Conservation (phyloP, 2,888 invertebrate species). For the Petrolisthes cinctipes region DNA sequence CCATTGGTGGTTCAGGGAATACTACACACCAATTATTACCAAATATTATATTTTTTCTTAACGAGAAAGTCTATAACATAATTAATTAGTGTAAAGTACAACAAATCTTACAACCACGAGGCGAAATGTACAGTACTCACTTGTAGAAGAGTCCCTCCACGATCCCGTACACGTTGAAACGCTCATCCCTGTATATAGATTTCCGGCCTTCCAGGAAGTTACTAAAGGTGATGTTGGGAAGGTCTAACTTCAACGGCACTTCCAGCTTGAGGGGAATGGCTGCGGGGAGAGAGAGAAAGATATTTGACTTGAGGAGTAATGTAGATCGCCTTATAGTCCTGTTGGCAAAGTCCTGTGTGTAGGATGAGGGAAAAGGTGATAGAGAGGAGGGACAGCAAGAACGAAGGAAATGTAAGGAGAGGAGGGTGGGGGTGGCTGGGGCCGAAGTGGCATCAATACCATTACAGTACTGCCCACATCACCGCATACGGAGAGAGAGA, state of each 20-base stretch:
- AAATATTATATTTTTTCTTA: too few relatives aligned
- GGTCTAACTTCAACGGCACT: conserved; percentile 41
- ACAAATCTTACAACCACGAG: too few relatives aligned
- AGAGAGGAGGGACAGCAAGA: too few relatives aligned
- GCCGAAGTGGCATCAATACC: too few relatives aligned
- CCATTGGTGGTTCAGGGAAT: too few relatives aligned
- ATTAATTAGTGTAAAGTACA: too few relatives aligned
- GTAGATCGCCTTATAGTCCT: not conserved
- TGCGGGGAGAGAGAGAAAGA: not conserved
- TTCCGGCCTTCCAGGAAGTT: not conserved
- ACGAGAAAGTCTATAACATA: too few relatives aligned
- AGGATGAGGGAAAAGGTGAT: not conserved
- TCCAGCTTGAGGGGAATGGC: conserved; percentile 49
- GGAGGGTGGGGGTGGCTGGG: not conserved
- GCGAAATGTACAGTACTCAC: conserved; percentile 10
- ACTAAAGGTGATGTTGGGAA: conserved; percentile 41
- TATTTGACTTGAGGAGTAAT: not conserved
- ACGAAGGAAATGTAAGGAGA: not conserved
- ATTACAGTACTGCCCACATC: too few relatives aligned
- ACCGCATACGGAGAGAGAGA: too few relatives aligned
- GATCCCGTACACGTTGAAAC: conserved; percentile 36
- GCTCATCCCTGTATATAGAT: not conserved
- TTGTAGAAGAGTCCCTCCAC: conserved; percentile 45
- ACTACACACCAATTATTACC: too few relatives aligned
- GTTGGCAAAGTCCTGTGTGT: not conserved